Conservation (phyloP, 35 echinoderm and acorn worm genomes). For the Ptychodera flava region DNA sequence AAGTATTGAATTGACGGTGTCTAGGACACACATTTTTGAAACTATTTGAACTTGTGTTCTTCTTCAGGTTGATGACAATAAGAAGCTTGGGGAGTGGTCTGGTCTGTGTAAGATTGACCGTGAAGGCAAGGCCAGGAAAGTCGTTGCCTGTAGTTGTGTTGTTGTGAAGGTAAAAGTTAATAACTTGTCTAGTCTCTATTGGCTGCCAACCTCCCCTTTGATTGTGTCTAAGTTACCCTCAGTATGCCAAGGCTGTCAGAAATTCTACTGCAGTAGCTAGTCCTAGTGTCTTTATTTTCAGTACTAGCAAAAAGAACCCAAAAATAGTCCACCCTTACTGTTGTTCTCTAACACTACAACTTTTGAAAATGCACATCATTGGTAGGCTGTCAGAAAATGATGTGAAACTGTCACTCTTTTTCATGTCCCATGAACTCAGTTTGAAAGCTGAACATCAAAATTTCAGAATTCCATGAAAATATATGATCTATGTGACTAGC, state of each 20-base stretch:
- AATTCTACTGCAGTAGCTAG: not conserved
- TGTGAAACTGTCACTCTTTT: too few species aligned
- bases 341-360: not conserved
- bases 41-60: not conserved
- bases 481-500: too few species aligned
- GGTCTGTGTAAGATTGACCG: conserved; percentile 95
- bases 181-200: not conserved
- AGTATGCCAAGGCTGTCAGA: not conserved
- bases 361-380: too few species aligned
- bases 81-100: conserved; percentile 99
- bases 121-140: conserved; percentile 97
- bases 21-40: too few species aligned
- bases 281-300: not conserved
- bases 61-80: conserved; percentile 96
- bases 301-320: not conserved
- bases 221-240: too few species aligned
- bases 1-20: too few species aligned
- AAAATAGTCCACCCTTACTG: not conserved
- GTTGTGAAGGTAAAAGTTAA: conserved; percentile 79
- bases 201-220: not conserved
- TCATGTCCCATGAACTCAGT: too few species aligned
- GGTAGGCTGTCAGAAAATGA: too few species aligned
- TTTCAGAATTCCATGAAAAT: too few species aligned
- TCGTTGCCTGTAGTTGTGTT: conserved; percentile 99
- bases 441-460: too few species aligned